Evolutionary conservation across 2,888 invertebrate genomes (phyloP).

Genomic region (Scaptomyza polygonia): DNA sequence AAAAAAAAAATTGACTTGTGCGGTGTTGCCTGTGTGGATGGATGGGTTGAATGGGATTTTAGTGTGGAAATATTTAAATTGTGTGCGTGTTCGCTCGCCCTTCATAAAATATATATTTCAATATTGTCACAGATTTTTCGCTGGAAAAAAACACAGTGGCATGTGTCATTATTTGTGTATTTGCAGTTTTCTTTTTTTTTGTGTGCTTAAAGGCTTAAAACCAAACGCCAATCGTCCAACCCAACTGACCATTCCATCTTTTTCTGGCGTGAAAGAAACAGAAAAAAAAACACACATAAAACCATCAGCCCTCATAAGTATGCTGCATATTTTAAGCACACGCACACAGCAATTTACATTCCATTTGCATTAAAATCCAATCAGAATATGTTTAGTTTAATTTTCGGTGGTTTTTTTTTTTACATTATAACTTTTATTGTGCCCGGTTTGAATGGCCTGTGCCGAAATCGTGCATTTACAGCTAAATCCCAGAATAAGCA

Average conservation of each 20-base stretch:
- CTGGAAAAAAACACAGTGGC: conserved; percentile 20
- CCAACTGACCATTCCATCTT: not conserved
- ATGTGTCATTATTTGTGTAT: conserved; percentile 69
- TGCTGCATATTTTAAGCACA: conserved; percentile 52
- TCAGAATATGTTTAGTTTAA: conserved; percentile 50
- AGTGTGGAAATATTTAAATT: conserved; percentile 35
- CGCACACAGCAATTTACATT: conserved; percentile 8
- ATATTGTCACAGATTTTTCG: conserved; percentile 69
- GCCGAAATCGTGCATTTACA: conserved; percentile 63
- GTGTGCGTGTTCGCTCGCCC: conserved; percentile 19
- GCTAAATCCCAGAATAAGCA: conserved; percentile 77
- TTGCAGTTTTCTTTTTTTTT: too few relatives aligned
- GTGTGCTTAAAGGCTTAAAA: conserved; percentile 33
- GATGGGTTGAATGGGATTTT: conserved; percentile 13
- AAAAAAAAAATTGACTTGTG: conserved; percentile 14
- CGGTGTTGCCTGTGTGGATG: not conserved
- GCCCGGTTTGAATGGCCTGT: conserved; percentile 33
- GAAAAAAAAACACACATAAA: not conserved
- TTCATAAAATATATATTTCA: conserved; percentile 79
- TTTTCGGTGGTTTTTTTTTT: too few relatives aligned
- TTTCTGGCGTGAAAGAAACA: conserved; percentile 28
- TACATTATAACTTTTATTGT: conserved; percentile 53
- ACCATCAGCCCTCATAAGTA: conserved; percentile 35
- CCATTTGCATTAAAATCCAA: conserved; percentile 80
- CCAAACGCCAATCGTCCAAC: not conserved